phyloP scores from a whole-genome alignment of 2,797 vertebrate genomes.

The Semotilus atromaculatus region DNA sequence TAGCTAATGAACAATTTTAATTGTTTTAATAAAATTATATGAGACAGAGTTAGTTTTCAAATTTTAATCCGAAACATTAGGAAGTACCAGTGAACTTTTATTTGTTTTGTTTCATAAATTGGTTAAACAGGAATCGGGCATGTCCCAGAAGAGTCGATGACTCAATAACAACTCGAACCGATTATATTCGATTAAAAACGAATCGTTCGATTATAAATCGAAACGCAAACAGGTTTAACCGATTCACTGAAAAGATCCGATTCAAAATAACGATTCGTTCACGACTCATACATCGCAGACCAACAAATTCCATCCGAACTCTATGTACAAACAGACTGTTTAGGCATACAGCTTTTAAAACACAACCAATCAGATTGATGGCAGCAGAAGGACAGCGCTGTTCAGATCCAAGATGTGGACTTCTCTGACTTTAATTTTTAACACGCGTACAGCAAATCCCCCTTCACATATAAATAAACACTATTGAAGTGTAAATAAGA shows the following conservation, averaged over 20 bases:
- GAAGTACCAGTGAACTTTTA: no score
- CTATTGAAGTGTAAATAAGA: slow-evolving; percentile 1
- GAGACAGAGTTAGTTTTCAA: background rate
- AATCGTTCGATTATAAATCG: no score
- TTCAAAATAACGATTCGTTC: background rate
- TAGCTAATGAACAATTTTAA: background rate
- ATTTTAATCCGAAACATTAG: background rate
- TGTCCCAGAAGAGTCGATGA: background rate
- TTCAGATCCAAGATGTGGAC: background rate
- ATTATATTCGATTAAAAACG: background rate
- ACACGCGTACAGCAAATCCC: background rate
- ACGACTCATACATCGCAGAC: background rate
- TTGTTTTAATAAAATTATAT: background rate
- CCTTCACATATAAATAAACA: background rate
- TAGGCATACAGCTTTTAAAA: background rate
- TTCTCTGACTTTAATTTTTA: background rate
- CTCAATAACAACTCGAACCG: background rate
- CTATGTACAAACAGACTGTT: background rate
- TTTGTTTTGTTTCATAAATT: background rate
- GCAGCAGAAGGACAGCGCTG: background rate
- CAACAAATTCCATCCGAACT: background rate
- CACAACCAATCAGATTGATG: background rate
- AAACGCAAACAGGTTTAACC: background rate
- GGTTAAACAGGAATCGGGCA: background rate
- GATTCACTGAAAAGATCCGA: background rate